Percentiles rank a stretch among this genome's conserved stretches.
Conservation (phyloP, 2,797 vertebrate genomes). For the Galaxias olidus region DNA sequence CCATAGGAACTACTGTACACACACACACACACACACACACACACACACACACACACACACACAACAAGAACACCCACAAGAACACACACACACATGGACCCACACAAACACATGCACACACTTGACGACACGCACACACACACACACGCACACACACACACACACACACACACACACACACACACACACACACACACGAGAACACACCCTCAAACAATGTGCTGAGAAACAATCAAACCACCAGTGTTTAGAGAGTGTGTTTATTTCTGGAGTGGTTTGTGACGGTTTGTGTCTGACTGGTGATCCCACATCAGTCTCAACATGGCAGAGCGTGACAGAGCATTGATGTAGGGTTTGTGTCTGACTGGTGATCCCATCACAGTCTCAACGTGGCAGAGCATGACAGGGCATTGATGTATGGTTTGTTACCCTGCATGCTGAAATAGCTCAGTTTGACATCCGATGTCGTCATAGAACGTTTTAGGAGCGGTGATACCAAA, state of each 20-base stretch:
- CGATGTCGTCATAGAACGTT: neutral
- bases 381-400: conserved; percentile 27
- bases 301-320: conserved; percentile 40
- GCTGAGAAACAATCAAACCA: conserved; percentile 28
- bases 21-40: conserved; percentile 26
- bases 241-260: conserved; percentile 30
- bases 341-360: no score
- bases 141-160: no score
- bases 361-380: conserved; percentile 27
- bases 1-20: no score
- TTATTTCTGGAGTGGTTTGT: neutral
- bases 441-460: neutral
- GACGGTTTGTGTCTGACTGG: conserved; percentile 12
- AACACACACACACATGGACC: neutral
- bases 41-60: conserved; percentile 1
- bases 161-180: conserved; percentile 2
- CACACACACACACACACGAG: neutral
- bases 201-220: conserved; percentile 9
- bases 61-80: neutral
- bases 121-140: neutral
- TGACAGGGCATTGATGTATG: neutral
- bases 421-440: neutral
- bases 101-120: conserved; percentile 3
- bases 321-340: neutral
- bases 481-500: neutral